These are phyloP conservation scores for Cyprinella venusta DNA, from an alignment of 2,797 vertebrate species.

Conservation along the genomic window DNA sequence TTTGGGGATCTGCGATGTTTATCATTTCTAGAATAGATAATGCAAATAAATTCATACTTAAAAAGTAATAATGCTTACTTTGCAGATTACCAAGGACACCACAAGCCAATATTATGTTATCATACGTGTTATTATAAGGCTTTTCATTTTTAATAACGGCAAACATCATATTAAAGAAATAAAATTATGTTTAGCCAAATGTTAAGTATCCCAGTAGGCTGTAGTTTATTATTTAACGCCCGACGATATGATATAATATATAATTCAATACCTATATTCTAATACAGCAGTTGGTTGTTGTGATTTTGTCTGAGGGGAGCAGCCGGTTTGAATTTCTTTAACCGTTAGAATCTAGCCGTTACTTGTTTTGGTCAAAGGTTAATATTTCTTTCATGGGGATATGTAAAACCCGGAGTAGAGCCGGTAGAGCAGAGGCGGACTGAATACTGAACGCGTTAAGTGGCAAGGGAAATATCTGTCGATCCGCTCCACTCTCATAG, in stretches of 20 bases:
- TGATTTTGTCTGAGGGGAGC: not conserved
- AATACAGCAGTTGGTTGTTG: not conserved
- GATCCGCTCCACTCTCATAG: not conserved
- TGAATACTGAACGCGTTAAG: not conserved
- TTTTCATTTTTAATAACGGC: not conserved
- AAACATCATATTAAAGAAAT: not conserved
- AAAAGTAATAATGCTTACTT: not conserved
- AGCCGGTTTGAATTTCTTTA: not conserved
- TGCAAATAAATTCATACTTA: not conserved
- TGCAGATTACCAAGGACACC: not conserved
- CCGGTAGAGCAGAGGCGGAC: not conserved
- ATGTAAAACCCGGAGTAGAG: not conserved
- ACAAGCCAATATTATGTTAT: not conserved
- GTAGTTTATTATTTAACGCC: not conserved
- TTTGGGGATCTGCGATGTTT: conserved; percentile 12
- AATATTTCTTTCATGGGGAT: not conserved
- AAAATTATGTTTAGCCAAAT: not conserved
- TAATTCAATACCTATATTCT: not conserved
- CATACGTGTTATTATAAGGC: not conserved
- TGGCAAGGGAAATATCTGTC: not conserved
- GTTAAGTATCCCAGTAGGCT: not conserved
- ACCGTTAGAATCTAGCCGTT: not conserved
- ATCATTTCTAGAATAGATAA: not conserved
- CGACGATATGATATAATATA: no score
- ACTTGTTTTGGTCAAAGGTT: not conserved